Evolutionary conservation across 2,888 invertebrate genomes (phyloP).

Genomic region (Philereme vetulata): DNA sequence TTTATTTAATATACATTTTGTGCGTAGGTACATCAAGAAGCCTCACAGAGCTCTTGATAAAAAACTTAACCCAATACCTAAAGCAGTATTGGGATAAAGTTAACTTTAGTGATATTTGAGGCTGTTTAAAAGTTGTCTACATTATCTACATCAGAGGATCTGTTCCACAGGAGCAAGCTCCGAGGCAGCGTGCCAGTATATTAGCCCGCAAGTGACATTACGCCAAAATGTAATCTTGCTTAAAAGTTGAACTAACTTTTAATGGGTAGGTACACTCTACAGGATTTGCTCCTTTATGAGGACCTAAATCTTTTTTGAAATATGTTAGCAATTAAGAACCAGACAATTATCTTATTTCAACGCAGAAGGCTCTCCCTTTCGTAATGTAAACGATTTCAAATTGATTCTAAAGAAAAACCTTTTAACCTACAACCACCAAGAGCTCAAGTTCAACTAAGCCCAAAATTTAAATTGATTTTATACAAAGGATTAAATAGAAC

Average conservation of each 20-base stretch:
- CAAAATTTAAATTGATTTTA: slow-evolving; percentile 43
- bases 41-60: slow-evolving; percentile 2
- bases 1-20: no score
- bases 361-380: background rate
- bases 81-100: slow-evolving; percentile 9
- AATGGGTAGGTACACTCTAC: slow-evolving; percentile 11
- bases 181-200: slow-evolving; percentile 42
- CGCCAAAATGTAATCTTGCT: slow-evolving; percentile 63
- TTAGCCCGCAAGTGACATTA: slow-evolving; percentile 61
- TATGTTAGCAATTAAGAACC: background rate
- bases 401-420: slow-evolving; percentile 32
- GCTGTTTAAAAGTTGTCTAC: slow-evolving; percentile 45
- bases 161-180: slow-evolving; percentile 47
- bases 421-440: slow-evolving; percentile 29
- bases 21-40: background rate
- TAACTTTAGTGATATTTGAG: slow-evolving; percentile 14
- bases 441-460: slow-evolving; percentile 27
- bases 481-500: slow-evolving; percentile 44
- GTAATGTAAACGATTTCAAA: slow-evolving; percentile 19
- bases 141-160: slow-evolving; percentile 54
- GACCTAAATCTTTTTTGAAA: slow-evolving; percentile 10
- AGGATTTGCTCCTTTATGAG: slow-evolving; percentile 1
- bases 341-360: background rate
- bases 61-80: slow-evolving; percentile 5
- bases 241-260: slow-evolving; percentile 54